These are phyloP conservation scores for Drosophila bifasciata DNA, from an alignment of 1,140 invertebrate species.

Conservation along the genomic window DNA sequence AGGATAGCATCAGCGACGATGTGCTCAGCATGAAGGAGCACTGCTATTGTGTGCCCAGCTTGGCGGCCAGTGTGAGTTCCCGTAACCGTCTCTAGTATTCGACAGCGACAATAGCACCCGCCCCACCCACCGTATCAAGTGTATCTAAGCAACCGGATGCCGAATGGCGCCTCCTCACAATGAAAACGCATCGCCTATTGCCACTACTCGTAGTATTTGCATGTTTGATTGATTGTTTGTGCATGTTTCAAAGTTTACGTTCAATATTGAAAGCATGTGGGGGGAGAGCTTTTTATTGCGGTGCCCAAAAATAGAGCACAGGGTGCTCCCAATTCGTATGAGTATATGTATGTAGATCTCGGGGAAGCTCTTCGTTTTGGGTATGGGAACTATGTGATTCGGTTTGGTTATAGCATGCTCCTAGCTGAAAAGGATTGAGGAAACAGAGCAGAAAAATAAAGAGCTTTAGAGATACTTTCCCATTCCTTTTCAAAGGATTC, in stretches of 20 bases:
- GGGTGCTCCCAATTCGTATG: not conserved
- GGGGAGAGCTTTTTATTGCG: slow-evolving; percentile 37
- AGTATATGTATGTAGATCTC: too few species aligned
- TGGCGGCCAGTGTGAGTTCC: slow-evolving; percentile 83
- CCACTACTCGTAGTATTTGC: slow-evolving; percentile 61
- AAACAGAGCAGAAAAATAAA: too few species aligned
- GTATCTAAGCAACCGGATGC: slow-evolving; percentile 53
- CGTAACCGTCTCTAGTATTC: slow-evolving; percentile 14
- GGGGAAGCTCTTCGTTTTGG: not conserved
- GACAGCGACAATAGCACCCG: slow-evolving; percentile 28
- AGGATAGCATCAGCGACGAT: slow-evolving; percentile 72
- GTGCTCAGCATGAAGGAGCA: slow-evolving; percentile 79
- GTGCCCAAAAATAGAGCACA: slow-evolving; percentile 46
- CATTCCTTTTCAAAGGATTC: too few species aligned
- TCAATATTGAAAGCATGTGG: slow-evolving; percentile 52
- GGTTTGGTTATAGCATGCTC: not conserved
- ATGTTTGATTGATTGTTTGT: slow-evolving; percentile 57
- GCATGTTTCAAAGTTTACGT: slow-evolving; percentile 30
- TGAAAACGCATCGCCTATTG: slow-evolving; percentile 40
- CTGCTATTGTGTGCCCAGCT: slow-evolving; percentile 81
- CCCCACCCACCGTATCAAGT: slow-evolving; percentile 45
- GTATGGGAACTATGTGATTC: not conserved
- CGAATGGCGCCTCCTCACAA: slow-evolving; percentile 27
- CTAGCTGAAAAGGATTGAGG: too few species aligned
- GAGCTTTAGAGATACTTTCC: too few species aligned